Evolutionary conservation across 2,113 vertebrate species (phyloP).

Genomic region (Antechinus stuartii): DNA sequence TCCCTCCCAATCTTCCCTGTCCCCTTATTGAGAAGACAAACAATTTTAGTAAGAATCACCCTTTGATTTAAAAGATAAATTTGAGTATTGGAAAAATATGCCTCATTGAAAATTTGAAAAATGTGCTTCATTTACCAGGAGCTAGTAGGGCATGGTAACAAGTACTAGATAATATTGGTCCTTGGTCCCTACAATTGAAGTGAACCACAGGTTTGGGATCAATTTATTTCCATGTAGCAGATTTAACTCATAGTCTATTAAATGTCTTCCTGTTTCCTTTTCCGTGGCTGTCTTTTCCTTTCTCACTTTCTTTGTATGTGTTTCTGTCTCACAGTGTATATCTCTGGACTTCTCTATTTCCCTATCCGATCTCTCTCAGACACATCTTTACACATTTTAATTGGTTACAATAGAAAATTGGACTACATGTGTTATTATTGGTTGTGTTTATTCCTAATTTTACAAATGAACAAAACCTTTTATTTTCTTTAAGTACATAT

Average conservation of each 20-base stretch:
- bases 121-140: not conserved
- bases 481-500: too few relatives aligned
- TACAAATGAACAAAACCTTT: too few relatives aligned
- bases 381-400: not conserved
- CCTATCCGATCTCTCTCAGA: not conserved
- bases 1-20: too few relatives aligned
- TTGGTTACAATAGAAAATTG: not conserved
- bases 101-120: not conserved
- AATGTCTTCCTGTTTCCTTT: not conserved
- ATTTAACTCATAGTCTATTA: not conserved
- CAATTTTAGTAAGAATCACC: not conserved
- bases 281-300: not conserved
- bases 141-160: not conserved
- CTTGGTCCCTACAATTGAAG: not conserved
- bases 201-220: not conserved
- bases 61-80: not conserved
- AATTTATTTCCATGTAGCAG: not conserved
- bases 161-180: not conserved
- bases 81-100: not conserved
- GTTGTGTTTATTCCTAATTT: not conserved
- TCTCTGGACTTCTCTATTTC: not conserved
- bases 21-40: too few relatives aligned
- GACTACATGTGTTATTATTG: not conserved
- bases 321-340: not conserved
- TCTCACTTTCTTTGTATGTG: not conserved